A percentile compares a stretch with the other conserved stretches of the same genome.
These are phyloP conservation scores for Pantherophis alleghaniensis DNA, from an alignment of 2,797 vertebrate genomes.

Conservation along the genomic window DNA sequence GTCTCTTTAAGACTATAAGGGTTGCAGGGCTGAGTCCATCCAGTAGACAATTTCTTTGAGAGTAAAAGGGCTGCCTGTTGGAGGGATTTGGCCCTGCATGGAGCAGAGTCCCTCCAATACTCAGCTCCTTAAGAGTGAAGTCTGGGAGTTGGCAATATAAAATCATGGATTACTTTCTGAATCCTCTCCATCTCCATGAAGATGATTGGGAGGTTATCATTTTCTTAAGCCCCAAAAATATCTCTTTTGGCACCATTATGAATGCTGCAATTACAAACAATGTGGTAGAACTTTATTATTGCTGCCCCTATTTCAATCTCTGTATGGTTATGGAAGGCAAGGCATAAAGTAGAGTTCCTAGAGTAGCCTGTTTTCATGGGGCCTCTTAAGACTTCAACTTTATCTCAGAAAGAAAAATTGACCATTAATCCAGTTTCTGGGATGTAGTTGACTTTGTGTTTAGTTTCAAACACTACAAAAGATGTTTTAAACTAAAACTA, in stretches of 20 bases:
- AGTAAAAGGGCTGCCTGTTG: too few relatives aligned
- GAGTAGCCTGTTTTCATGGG: not conserved
- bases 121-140: not conserved
- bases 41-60: too few relatives aligned
- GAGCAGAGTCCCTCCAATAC: not conserved
- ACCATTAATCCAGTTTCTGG: not conserved
- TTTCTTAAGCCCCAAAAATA: not conserved
- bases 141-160: not conserved
- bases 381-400: not conserved
- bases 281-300: not conserved
- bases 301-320: not conserved
- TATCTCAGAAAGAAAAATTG: not conserved
- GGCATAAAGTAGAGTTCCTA: not conserved
- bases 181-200: not conserved
- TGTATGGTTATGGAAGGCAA: not conserved
- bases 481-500: not conserved
- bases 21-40: too few relatives aligned
- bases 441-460: not conserved
- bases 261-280: not conserved
- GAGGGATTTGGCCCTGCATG: not conserved
- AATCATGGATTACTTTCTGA: not conserved
- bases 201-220: not conserved
- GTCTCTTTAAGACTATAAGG: too few relatives aligned
- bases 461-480: not conserved
- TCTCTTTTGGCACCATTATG: not conserved